Evolutionary conservation across 2,797 vertebrate genomes (phyloP), one percentile per base, ranked within the genome.

Genomic region (Ammospiza maritima): DNA sequence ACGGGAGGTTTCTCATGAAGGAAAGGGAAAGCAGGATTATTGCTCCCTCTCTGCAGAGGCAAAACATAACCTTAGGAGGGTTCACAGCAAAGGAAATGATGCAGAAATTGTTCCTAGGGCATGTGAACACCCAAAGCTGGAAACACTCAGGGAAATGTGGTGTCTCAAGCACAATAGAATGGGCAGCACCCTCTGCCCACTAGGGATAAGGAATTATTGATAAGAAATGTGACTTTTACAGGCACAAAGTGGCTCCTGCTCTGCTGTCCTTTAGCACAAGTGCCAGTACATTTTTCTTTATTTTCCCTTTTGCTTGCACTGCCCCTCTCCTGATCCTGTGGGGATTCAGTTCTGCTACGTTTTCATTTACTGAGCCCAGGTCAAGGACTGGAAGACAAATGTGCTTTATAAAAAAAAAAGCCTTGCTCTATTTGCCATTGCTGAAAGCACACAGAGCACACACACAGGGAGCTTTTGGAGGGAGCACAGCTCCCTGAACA

Each of bases 341-440:
- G 72, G 93, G 66, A 94, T 89, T 76, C 10, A 58, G 50, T 66
- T 89, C 69, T 73, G 61, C 88, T 61, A 83, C 1, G 14, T 94
- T 92, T 94, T 90, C 79, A 90, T 92, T 84, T 65, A 83, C 34
- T 11, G 36, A 79, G 76, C 30, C 38, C 66, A 81, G 88, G 92
- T 91, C 92, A 93, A 95, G 76, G 87, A 53, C 64, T 61, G 34
- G 10, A 48, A 93, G 72, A 95, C 27, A 80, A 83, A 94, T 13
- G n/a, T 45, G 50, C 66, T 75, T 62, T 70, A 71, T 34, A 76
- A 61, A 79, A 93, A 79, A 93, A 54, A 70, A 61, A 30, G 9
- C 0, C 0, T 56, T 53, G 66, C 67, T 89, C 48, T 57, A 10
- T 60, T 88, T 86, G 78, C 54, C 62, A 71, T 18, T 67, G 69